Evolutionary conservation across 2,113 vertebrate genomes (phyloP).

Genomic region (Prunella himalayana): DNA sequence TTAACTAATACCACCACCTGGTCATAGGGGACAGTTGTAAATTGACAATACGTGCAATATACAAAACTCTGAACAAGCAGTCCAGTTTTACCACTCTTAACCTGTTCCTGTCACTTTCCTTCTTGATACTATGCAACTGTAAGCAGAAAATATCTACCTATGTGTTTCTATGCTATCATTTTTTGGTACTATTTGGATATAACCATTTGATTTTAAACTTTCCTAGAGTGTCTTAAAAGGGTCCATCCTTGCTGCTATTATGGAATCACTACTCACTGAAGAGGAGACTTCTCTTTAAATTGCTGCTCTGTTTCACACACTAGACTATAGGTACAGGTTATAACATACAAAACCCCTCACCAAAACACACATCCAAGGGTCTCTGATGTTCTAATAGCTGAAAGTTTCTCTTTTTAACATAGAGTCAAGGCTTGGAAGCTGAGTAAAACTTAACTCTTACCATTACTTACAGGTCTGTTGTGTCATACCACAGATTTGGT

Average conservation of each 20-base stretch:
- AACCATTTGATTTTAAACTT: not conserved
- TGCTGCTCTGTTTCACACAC: not conserved
- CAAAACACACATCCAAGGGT: not conserved
- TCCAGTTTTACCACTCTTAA: not conserved
- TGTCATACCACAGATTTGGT: not conserved
- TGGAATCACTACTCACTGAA: not conserved
- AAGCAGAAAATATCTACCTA: not conserved
- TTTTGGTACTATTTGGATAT: not conserved
- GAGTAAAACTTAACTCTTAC: not conserved
- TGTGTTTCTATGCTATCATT: not conserved
- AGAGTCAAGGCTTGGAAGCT: not conserved
- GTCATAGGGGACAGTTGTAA: not conserved
- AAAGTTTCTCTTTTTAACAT: not conserved
- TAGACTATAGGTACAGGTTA: not conserved
- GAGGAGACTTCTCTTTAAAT: not conserved
- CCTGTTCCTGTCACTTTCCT: not conserved
- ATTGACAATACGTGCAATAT: not conserved
- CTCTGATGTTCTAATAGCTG: not conserved
- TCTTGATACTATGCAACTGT: not conserved
- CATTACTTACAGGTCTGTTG: not conserved
- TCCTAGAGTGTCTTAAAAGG: not conserved
- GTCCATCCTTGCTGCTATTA: not conserved
- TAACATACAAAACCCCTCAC: not conserved
- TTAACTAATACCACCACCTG: not conserved
- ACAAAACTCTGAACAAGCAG: not conserved